Conservation (phyloP, 2,797 vertebrate genomes). For the Streptopelia turtur region DNA sequence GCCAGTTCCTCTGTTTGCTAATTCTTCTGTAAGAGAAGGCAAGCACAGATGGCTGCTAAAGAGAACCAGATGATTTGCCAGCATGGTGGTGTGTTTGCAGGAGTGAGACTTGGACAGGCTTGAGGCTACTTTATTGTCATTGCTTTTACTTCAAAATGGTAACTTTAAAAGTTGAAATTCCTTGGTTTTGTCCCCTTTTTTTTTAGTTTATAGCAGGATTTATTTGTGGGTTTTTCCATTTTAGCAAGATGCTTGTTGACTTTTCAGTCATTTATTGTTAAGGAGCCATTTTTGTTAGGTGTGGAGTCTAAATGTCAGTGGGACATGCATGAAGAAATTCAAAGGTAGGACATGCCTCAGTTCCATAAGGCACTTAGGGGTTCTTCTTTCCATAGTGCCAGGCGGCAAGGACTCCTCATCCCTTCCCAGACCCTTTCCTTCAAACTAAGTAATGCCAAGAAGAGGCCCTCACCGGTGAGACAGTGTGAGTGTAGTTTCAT, state of each 20-base stretch:
- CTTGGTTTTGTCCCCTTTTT: background rate
- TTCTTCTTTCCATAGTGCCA: background rate
- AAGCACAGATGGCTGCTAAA: conserved; percentile 51
- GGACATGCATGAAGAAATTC: background rate
- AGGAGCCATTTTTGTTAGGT: background rate
- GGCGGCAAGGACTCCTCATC: background rate
- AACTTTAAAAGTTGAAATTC: background rate
- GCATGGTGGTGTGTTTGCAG: background rate
- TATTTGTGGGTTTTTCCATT: background rate
- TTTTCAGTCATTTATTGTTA: background rate
- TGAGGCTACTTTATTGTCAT: background rate
- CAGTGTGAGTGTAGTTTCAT: background rate
- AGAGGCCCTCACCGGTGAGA: background rate
- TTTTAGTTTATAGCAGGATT: background rate
- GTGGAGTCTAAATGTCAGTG: background rate
- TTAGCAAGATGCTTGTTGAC: background rate
- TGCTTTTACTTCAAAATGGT: background rate
- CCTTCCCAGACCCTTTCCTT: background rate
- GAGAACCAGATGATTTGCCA: conserved; percentile 9
- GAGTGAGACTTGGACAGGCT: background rate
- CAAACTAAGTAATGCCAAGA: background rate
- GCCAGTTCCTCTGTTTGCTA: conserved; percentile 37
- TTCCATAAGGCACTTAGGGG: rapidly evolving
- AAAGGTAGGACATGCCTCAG: background rate
- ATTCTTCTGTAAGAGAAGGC: conserved; percentile 16